Evolutionary conservation across 2,888 invertebrate genomes (phyloP), one percentile per base, ranked within the genome.

Genomic region (Sphinx pinastri): DNA sequence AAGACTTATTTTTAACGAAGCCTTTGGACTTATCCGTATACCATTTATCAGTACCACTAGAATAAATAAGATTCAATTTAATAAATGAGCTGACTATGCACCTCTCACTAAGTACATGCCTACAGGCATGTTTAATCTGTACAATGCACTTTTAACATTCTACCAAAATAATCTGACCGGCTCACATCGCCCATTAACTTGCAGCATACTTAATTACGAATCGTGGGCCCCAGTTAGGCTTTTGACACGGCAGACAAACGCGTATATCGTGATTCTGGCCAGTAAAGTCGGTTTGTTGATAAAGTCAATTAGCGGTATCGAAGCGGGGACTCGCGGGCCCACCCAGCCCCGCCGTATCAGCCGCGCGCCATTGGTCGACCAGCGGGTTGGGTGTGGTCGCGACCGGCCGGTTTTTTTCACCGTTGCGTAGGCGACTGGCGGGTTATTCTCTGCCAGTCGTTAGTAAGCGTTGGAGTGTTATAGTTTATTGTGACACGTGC

Each of bases 251-350:
- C 90, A 89, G 90, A 92, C 90, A 90, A 91, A 92, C 93, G 88
- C 91, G 88, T 92, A 91, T 93, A 91, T 94, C 94, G 94, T 94
- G 93, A 93, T 93, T 93, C 83, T 82, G 84, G 88, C 91, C 93
- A 90, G 92, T 94, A 93, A 94, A 92, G 90, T 93, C 90, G 84
- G 92, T 93, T 93, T 94, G 94, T 93, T 94, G 94, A 94, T 94
- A 94, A 93, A 93, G 94, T 93, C 94, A 94, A 94, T 94, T 94
- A 94, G 93, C 86, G 86, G 89, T 92, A 92, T 93, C 93, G 91
- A 89, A 93, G 92, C 88, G 88, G 92, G 89, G 91, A 89, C 91
- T 88, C 86, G 89, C 90, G 83, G 85, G 88, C 92, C 92, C 93
- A 90, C 92, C 90, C 89, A 88, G 84, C 79, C 79, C 83, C 85